Evolutionary conservation across 1,140 invertebrate species (phyloP).

Genomic region (Drosophila repletoides): DNA sequence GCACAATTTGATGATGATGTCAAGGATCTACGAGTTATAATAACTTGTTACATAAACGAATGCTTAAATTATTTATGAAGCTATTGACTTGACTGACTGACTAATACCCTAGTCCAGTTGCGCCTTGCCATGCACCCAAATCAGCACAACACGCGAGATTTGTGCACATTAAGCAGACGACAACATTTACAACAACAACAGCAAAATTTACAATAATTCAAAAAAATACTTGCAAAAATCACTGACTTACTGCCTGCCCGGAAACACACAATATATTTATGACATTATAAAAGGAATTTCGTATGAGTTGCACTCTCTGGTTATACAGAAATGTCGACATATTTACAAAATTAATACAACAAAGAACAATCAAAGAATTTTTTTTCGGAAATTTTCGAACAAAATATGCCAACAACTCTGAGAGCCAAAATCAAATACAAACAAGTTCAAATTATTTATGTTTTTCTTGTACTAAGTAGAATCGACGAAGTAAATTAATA

Average conservation of each 20-base stretch:
- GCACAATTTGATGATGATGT: constrained; percentile 29
- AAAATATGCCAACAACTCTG: constrained; percentile 74
- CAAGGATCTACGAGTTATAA: constrained; percentile 44
- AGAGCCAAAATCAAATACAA: constrained; percentile 68
- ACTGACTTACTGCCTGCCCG: constrained; percentile 49
- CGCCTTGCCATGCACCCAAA: constrained; percentile 61
- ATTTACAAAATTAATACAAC: constrained; percentile 74
- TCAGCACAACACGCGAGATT: constrained; percentile 75
- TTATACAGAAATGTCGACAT: constrained; percentile 69
- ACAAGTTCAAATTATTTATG: constrained; percentile 46
- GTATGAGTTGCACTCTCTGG: constrained; percentile 55
- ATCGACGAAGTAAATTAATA: constrained; percentile 54
- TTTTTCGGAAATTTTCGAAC: constrained; percentile 35
- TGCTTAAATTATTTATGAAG: constrained; percentile 57
- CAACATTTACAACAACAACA: too few relatives aligned
- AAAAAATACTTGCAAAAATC: constrained; percentile 2
- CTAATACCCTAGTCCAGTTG: constrained; percentile 35
- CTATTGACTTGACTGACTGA: constrained; percentile 6
- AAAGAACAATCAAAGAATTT: constrained; percentile 61
- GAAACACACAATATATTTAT: constrained; percentile 30
- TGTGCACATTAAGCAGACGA: constrained; percentile 51
- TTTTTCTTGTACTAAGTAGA: constrained; percentile 51
- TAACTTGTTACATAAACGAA: constrained; percentile 65
- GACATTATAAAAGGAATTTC: constrained; percentile 39
- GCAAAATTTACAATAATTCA: constrained; percentile 53